Base-by-base conservation (phyloP, 2,888 invertebrate species). In the Chymomyza amoena region DNA sequence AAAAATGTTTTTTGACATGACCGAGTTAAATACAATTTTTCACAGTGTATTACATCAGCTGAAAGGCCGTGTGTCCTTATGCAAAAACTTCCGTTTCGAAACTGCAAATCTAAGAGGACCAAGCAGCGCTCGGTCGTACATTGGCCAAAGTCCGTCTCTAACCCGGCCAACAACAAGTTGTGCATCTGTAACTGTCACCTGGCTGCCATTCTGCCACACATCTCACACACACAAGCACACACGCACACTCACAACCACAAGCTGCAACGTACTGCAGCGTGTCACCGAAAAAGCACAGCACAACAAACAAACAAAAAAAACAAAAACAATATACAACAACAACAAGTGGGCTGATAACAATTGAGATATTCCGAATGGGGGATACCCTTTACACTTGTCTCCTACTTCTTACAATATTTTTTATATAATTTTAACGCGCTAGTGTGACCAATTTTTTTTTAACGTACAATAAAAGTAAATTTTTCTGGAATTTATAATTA, bases 171-270 rank as follows among this genome's bases (percentile, higher is more conserved):
- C 81, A 45, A 45, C 57, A 80, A 82, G 84, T 81, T 80, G 76
- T 66, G 81, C 83, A 79, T 82, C 83, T 83, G 85, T 76, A 79
- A 70, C 73, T 83, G 85, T 79, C 85, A 83, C 74, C 68, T 75
- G 72, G 59, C 65, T 66, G 69, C 65, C 67, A 71, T n/a, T 15
- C 39, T n/a, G 32, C 60, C 28, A 60, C 36, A 36, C 16, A 36
- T 36, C 36, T 60, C 18, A 64, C 51, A 59, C 16, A 52, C 13
- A 32, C 50, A 32, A 15, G 50, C n/a, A 64, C 51, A 59, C 16
- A 52, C n/a, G 20, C 20, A 60, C 20, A 60, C 10, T 16, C 1
- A 52, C 25, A 32, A 10, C 20, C 61, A 13, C 69, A 50, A 16
- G 50, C 18, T 45, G 57, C 50, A 52, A 32, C 32, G 32, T 7